These are phyloP conservation scores for Bucorvus abyssinicus DNA, from an alignment of 2,797 vertebrate genomes.

Conservation along the genomic window DNA sequence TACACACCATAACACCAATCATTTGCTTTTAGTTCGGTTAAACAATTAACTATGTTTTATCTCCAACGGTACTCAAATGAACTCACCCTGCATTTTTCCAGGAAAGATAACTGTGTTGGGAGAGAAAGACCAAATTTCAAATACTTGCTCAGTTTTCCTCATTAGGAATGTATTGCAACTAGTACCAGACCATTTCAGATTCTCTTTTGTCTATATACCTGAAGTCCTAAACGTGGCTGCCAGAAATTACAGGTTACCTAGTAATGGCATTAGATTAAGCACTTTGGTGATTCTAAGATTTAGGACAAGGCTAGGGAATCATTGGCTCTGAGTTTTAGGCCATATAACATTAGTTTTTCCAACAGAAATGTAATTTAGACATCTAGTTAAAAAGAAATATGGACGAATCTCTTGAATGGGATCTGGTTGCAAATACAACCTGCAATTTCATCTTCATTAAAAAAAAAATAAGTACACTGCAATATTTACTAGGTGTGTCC, in stretches of 20 bases:
- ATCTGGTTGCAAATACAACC: background rate
- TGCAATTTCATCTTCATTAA: background rate
- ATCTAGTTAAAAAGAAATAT: background rate
- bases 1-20: accelerated
- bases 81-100: background rate
- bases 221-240: background rate
- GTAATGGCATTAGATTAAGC: background rate
- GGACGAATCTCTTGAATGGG: background rate
- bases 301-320: background rate
- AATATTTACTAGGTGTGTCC: background rate
- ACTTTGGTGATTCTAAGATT: background rate
- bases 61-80: background rate
- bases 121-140: background rate
- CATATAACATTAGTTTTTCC: background rate
- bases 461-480: background rate
- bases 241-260: background rate
- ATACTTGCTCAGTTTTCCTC: background rate
- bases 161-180: background rate
- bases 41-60: background rate
- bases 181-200: background rate
- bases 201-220: background rate
- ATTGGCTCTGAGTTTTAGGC: background rate
- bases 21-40: background rate
- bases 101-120: background rate
- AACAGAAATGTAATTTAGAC: background rate